A percentile compares a stretch with the other conserved stretches of the same genome.
These are phyloP conservation scores for Rhabdomys pumilio DNA, from an alignment of 2,797 vertebrate species.

Conservation along the genomic window DNA sequence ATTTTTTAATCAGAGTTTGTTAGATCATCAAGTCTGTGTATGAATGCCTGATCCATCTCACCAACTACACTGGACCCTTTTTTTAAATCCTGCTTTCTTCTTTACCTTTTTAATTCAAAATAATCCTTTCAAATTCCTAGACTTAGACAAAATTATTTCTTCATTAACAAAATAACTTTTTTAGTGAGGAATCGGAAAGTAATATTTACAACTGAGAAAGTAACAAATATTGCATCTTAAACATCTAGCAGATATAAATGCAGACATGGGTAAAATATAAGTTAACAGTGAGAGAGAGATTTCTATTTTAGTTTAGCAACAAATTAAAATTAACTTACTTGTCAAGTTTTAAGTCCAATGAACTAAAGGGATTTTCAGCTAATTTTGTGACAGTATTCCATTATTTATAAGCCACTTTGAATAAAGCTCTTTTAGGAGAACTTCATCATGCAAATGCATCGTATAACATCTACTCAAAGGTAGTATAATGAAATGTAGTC, in stretches of 20 bases:
- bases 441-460: neutral
- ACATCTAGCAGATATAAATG: neutral
- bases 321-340: neutral
- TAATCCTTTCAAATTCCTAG: neutral
- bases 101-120: neutral
- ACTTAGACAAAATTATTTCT: neutral
- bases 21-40: neutral
- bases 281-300: neutral
- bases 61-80: neutral
- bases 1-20: neutral
- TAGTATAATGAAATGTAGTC: neutral
- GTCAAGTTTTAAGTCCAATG: neutral
- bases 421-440: neutral
- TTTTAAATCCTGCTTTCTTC: neutral
- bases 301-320: constrained; percentile 9
- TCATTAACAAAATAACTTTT: neutral
- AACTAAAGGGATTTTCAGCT: neutral
- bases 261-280: neutral
- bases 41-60: neutral
- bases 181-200: neutral
- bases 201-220: neutral
- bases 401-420: neutral
- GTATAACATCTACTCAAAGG: neutral
- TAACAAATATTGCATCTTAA: neutral
- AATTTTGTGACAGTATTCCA: neutral